Evolutionary conservation across 2,113 vertebrate genomes (phyloP).

Genomic region (Megaceryle maxima): DNA sequence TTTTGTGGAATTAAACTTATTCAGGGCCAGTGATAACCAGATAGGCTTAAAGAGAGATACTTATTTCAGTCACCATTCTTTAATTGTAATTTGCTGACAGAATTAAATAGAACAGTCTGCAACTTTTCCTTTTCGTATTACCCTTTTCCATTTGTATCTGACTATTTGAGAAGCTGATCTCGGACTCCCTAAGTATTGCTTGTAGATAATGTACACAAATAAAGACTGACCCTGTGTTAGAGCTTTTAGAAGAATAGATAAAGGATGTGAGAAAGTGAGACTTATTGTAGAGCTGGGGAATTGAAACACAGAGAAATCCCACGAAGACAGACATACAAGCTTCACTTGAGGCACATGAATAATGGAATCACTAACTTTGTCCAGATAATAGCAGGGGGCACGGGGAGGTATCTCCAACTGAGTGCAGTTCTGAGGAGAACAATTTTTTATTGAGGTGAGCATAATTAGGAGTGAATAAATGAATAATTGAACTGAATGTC

Average conservation of each 20-base stretch:
- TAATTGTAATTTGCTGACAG: neutral
- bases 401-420: slow-evolving; percentile 32
- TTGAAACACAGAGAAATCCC: slow-evolving; percentile 38
- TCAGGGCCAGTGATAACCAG: neutral
- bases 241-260: slow-evolving; percentile 18
- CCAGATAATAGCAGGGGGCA: slow-evolving; percentile 50
- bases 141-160: neutral
- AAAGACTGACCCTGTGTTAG: slow-evolving; percentile 2
- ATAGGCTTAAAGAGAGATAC: neutral
- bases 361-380: slow-evolving; percentile 50
- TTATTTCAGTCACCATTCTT: neutral
- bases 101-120: neutral
- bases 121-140: neutral
- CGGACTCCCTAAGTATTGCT: neutral
- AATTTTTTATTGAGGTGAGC: slow-evolving; percentile 56
- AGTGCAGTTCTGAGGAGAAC: slow-evolving; percentile 1
- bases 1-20: neutral
- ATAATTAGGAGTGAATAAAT: slow-evolving; percentile 63
- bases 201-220: slow-evolving; percentile 9
- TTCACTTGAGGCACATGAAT: slow-evolving; percentile 32
- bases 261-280: slow-evolving; percentile 42
- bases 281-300: slow-evolving; percentile 38
- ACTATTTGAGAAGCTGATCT: neutral
- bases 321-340: slow-evolving; percentile 37
- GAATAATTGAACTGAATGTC: slow-evolving; percentile 49